Evolutionary conservation across 2,113 vertebrate species (phyloP), one percentile per base, ranked within the genome.

Genomic region (Epinephelus lanceolatus): DNA sequence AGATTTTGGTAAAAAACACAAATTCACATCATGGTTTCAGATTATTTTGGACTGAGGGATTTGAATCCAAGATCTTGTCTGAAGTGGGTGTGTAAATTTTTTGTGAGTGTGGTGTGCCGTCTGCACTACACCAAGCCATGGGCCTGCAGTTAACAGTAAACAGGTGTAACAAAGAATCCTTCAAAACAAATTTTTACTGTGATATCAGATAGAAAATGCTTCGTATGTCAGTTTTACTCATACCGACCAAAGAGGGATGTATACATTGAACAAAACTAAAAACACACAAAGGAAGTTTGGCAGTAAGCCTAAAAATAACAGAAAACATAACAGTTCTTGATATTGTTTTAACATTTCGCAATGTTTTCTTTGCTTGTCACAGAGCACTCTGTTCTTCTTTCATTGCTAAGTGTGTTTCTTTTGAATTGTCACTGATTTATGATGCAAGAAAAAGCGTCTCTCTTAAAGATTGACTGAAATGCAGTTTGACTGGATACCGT

Each of bases 401-500:
- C 15, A 23, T 4, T 68, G 27, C 13, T 9, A 52, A 19, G 13
- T 57, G 23, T 63, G 6, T 61, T 21, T 62, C 33, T 47, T 19
- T 45, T 76, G 25, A 60, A 14, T 7, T 3, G 6, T 77, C 53
- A 27, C 40, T 67, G 27, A 49, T 71, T 69, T 62, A 42, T 85
- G 21, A 62, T 52, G 57, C 6, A 59, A 21, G 6, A 51, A n/a
- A 61, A 23, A 12, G 37, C 4, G 0, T 42, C 11, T 49, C 15
- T 51, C 52, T 71, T 19, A 13, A 59, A 59, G 19, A 47, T 4
- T 56, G 13, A 66, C 3, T 55, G 42, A 55, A 80, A 76, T 73
- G 67, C 45, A 49, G 57, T 70, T 60, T 65, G 47, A 79, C 70
- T 75, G 74, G 51, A 78, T 40, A 17, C n/a, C 7, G 42, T 76